Percentiles rank a stretch among this genome's conserved stretches.
These are phyloP conservation scores for Peucedramus taeniatus DNA, from an alignment of 2,113 vertebrate species.

Conservation along the genomic window DNA sequence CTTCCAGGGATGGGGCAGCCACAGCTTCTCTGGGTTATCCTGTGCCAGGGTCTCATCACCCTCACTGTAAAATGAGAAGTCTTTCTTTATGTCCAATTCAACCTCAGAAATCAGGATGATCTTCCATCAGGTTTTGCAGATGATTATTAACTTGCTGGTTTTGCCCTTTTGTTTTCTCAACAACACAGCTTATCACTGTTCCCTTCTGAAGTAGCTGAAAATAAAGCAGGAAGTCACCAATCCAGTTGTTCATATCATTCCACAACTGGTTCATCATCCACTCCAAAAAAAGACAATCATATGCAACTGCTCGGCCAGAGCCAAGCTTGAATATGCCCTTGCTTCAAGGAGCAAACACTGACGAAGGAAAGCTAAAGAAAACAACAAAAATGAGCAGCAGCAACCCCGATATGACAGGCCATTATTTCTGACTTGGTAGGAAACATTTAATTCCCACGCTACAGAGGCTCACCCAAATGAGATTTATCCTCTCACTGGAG, in stretches of 20 bases:
- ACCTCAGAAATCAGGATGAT: not conserved
- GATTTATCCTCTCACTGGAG: not conserved
- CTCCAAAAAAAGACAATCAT: not conserved
- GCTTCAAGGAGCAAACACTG: not conserved
- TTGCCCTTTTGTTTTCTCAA: not conserved
- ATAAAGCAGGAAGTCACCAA: not conserved
- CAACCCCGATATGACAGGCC: not conserved
- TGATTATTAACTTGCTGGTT: not conserved
- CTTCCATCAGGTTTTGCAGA: not conserved
- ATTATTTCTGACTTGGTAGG: not conserved
- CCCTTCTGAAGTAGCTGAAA: not conserved
- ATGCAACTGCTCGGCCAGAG: not conserved
- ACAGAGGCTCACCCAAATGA: not conserved
- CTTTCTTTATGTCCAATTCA: not conserved
- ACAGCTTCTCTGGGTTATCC: not conserved
- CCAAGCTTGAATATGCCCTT: not conserved
- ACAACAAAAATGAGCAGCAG: not conserved
- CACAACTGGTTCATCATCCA: not conserved
- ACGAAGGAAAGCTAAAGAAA: not conserved
- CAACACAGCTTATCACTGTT: not conserved
- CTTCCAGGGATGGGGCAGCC: not conserved
- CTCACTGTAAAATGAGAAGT: not conserved
- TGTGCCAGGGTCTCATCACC: not conserved
- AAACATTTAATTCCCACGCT: conserved; percentile 6
- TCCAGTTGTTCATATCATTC: not conserved